These are phyloP conservation scores for Rhinichthys osculus DNA, from an alignment of 2,797 vertebrate species.

Conservation along the genomic window DNA sequence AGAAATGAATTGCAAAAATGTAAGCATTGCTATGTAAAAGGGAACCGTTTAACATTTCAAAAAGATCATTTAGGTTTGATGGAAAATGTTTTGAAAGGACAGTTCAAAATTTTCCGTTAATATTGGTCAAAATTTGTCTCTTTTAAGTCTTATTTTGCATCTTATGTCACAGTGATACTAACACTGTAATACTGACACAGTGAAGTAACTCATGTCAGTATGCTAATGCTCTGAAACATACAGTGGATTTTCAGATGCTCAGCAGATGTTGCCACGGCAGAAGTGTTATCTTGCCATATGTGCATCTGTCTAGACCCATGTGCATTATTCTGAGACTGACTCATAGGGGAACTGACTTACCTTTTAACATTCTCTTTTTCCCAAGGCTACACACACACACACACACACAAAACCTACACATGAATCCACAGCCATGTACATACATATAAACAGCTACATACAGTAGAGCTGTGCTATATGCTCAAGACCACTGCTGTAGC, in stretches of 20 bases:
- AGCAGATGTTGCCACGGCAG: conserved; percentile 51
- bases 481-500: conserved; percentile 16
- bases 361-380: conserved; percentile 44
- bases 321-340: conserved; percentile 33
- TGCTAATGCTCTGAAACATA: conserved; percentile 24
- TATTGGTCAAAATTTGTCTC: not conserved
- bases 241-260: conserved; percentile 1
- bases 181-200: not conserved
- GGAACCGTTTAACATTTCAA: not conserved
- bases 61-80: not conserved
- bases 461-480: not conserved
- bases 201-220: conserved; percentile 12
- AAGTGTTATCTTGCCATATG: conserved; percentile 49
- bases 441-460: not conserved
- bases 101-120: not conserved
- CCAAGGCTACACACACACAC: conserved; percentile 15
- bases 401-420: not conserved
- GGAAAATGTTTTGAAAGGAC: conserved; percentile 5
- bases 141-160: conserved; percentile 8
- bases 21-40: not conserved
- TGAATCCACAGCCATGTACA: not conserved
- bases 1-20: not conserved
- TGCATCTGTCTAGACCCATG: conserved; percentile 30
- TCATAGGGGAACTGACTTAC: conserved; percentile 53
- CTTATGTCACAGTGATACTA: conserved; percentile 15